Percentiles rank a stretch among this genome's conserved stretches.
Conservation (phyloP, 53 echinoderm and acorn worm genomes). For the Arbacia lixula region DNA sequence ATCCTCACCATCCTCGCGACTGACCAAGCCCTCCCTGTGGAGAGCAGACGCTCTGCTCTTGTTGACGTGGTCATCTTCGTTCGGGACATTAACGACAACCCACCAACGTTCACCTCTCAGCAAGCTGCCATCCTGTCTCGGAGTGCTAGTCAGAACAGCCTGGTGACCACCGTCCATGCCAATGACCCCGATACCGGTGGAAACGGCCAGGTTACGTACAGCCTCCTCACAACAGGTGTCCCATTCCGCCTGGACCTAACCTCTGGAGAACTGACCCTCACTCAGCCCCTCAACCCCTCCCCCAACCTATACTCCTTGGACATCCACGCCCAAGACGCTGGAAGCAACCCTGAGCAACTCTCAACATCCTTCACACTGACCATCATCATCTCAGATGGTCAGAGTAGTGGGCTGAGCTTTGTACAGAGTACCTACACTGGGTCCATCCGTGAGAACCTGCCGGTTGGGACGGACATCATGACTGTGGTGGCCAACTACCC, state of each 20-base stretch:
- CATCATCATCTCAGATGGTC: slow-evolving; percentile 68
- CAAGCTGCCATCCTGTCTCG: slow-evolving; percentile 63
- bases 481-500: slow-evolving; percentile 72
- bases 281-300: slow-evolving; percentile 43
- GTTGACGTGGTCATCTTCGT: slow-evolving; percentile 83
- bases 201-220: slow-evolving; percentile 82
- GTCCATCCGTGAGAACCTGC: slow-evolving; percentile 69
- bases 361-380: slow-evolving; percentile 54
- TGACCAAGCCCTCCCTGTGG: slow-evolving; percentile 83
- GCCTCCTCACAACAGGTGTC: slow-evolving; percentile 53
- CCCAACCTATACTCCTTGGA: slow-evolving; percentile 60
- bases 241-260: slow-evolving; percentile 74
- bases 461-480: slow-evolving; percentile 67
- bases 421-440: slow-evolving; percentile 59
- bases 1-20: slow-evolving; percentile 75
- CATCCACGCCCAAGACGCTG: slow-evolving; percentile 73
- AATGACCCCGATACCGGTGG: slow-evolving; percentile 80
- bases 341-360: slow-evolving; percentile 56
- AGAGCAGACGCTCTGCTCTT: slow-evolving; percentile 76
- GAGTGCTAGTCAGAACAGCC: slow-evolving; percentile 47
- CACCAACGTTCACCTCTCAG: slow-evolving; percentile 82
- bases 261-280: slow-evolving; percentile 77
- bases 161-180: slow-evolving; percentile 75
- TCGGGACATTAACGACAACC: slow-evolving; percentile 87
- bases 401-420: slow-evolving; percentile 68